Base-by-base conservation (phyloP, 2,797 vertebrate species). In the Esox lucius region DNA sequence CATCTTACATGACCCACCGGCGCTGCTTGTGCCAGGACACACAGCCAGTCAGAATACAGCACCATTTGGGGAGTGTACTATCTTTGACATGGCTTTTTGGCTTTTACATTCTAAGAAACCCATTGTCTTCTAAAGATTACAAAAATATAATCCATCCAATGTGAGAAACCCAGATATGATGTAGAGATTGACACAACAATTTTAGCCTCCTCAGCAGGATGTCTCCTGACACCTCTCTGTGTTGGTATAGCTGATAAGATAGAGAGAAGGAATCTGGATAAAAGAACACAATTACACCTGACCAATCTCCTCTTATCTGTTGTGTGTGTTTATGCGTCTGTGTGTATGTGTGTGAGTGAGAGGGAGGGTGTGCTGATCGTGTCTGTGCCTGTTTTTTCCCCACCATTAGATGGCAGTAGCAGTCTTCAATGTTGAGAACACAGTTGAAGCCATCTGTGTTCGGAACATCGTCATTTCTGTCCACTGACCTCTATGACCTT, bases 331-430 rank as follows among this genome's bases (percentile, higher is more conserved):
- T 39, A 12, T 56, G 26, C 22, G 17, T 68, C 42, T 35, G 48
- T 68, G 64, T 68, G 42, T 26, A 39, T 33, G 46, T 53, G 49
- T 46, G 28, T 15, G 49, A n/a, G 65, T 15, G 39, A 4, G 61
- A 12, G 39, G 4, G 39, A 19, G 39, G 53, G 66, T 56, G 26
- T 56, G 69, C 17, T 15, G 4, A 46, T 46, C 46, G 35, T 39
- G 35, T 8, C 35, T 13, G 42, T 46, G 12, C 12, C 42, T 1
- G 9, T 11, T 13, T 46, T 46, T 46, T 46, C n/a, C 19, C n/a
- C n/a, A 56, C 80, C 93, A 90, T 78, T 79, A 93, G 94, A 84
- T 93, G 90, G 94, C 94, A 94, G 90, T 93, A 92, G 88, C 4
- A 87, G 78, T 88, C 88, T 82, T 77, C 17, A 76, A 49, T 69